phyloP scores from a whole-genome alignment of 2,797 vertebrate species.

The Lophura swinhoii region DNA sequence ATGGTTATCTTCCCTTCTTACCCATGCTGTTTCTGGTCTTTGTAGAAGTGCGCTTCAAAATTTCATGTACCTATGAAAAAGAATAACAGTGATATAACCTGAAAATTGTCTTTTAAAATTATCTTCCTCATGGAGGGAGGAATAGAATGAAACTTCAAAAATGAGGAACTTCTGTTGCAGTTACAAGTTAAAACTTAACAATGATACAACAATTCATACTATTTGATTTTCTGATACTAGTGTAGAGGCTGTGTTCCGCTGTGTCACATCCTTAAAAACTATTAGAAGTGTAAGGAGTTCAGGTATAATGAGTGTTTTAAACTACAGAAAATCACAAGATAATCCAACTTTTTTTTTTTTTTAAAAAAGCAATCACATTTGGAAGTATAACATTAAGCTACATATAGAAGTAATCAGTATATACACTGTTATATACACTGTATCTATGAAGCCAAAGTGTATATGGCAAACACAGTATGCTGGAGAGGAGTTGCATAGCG shows the following conservation, averaged over 20 bases:
- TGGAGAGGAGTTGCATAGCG: neutral
- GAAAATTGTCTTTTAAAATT: neutral
- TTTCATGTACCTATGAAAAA: conserved; percentile 91
- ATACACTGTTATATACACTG: neutral
- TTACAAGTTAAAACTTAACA: neutral
- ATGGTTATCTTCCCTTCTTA: conserved; percentile 73
- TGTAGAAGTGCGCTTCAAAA: conserved; percentile 91
- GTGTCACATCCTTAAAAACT: neutral
- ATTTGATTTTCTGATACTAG: neutral
- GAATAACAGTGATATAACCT: neutral
- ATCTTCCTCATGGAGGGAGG: neutral
- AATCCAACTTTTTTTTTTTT: neutral
- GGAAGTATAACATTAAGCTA: neutral
- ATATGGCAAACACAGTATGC: neutral
- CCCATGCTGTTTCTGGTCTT: conserved; percentile 90
- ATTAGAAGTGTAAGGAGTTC: neutral
- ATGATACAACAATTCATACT: neutral
- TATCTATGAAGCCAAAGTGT: neutral
- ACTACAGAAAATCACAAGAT: neutral
- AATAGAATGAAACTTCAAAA: neutral
- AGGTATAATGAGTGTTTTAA: neutral
- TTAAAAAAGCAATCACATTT: neutral
- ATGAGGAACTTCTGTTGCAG: neutral
- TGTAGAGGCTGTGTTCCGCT: neutral
- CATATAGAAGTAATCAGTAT: neutral